Conservation (phyloP, 2,113 vertebrate genomes). For the Plectropomus leopardus region DNA sequence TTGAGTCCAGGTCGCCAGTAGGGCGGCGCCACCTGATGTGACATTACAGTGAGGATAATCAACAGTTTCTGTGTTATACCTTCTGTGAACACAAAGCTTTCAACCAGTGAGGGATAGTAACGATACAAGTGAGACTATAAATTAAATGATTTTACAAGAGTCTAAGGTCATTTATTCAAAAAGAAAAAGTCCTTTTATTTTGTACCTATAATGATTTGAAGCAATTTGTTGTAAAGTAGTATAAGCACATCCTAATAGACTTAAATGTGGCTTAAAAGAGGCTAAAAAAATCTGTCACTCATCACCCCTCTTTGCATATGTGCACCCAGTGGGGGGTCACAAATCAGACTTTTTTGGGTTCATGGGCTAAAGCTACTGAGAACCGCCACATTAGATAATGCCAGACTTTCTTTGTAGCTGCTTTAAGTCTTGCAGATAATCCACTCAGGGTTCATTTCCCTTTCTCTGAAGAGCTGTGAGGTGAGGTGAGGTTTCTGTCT, state of each 20-base stretch:
- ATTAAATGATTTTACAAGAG: too few species aligned
- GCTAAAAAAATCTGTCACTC: not conserved
- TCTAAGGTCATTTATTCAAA: not conserved
- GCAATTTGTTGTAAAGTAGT: not conserved
- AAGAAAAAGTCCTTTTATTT: too few species aligned
- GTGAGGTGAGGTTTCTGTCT: not conserved
- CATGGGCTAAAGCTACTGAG: not conserved
- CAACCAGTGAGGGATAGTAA: too few species aligned
- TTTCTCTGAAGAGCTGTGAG: not conserved
- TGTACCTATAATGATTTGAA: not conserved
- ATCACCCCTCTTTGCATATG: not conserved
- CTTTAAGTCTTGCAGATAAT: constrained; percentile 29
- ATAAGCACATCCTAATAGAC: not conserved
- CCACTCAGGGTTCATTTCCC: constrained; percentile 32
- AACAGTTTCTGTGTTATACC: not conserved
- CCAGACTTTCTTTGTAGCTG: not conserved
- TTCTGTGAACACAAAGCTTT: too few species aligned
- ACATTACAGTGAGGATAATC: not conserved
- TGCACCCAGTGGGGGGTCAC: not conserved
- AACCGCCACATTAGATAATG: not conserved
- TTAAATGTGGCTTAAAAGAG: not conserved
- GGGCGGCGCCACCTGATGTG: too few species aligned
- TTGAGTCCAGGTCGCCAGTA: too few species aligned
- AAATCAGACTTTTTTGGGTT: constrained; percentile 19
- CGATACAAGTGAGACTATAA: too few species aligned